Evolutionary conservation across 1,140 invertebrate genomes (phyloP).

Genomic region (Palaemon carinicauda): DNA sequence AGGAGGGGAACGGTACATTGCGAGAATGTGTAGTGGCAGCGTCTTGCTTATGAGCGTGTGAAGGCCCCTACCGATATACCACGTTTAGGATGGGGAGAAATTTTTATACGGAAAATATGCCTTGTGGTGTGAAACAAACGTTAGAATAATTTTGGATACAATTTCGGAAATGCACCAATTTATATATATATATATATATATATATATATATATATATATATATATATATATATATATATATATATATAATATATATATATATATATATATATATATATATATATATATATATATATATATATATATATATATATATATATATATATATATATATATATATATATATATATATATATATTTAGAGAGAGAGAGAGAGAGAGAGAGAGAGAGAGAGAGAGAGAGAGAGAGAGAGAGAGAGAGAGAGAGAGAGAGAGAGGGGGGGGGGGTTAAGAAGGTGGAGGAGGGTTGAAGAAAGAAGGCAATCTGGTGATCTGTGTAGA

Average conservation of each 20-base stretch:
- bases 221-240: background rate
- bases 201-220: background rate
- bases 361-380: background rate
- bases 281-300: slow-evolving; percentile 23
- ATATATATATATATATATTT: background rate
- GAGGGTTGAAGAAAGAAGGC: too few relatives aligned
- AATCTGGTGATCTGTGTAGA: too few relatives aligned
- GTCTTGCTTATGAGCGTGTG: too few relatives aligned
- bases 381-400: slow-evolving; percentile 14
- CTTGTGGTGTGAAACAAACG: too few relatives aligned
- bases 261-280: slow-evolving; percentile 3
- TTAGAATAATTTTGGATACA: too few relatives aligned
- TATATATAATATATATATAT: background rate
- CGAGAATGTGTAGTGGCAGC: too few relatives aligned
- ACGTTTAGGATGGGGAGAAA: too few relatives aligned
- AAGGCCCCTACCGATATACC: too few relatives aligned
- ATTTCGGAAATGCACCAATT: too few relatives aligned
- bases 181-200: background rate
- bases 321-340: background rate
- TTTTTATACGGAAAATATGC: too few relatives aligned
- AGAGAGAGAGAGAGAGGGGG: background rate
- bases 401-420: slow-evolving; percentile 1
- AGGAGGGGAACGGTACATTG: too few relatives aligned
- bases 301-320: slow-evolving; percentile 20
- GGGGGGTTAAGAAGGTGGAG: too few relatives aligned